Conservation (phyloP, 2,888 invertebrate genomes). For the Escarpia spicata region DNA sequence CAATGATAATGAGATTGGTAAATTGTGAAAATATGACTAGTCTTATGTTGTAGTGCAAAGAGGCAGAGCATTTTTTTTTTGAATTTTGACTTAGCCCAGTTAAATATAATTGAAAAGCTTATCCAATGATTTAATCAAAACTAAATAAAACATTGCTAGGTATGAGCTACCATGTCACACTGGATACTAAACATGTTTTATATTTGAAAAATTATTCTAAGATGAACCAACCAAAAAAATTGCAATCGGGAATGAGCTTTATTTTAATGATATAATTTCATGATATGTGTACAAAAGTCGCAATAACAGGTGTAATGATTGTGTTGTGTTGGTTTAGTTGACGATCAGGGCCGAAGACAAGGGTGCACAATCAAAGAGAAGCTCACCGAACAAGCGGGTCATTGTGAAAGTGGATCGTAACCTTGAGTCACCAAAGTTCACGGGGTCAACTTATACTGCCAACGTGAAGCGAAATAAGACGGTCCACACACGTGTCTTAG, state of each 20-base stretch:
- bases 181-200: neutral
- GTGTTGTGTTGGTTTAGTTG: slow-evolving; percentile 44
- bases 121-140: neutral
- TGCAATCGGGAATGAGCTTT: neutral
- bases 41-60: neutral
- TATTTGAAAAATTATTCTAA: neutral
- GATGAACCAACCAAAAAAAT: neutral
- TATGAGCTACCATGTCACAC: neutral
- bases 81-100: neutral
- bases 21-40: neutral
- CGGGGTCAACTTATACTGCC: slow-evolving; percentile 33
- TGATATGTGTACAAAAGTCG: neutral
- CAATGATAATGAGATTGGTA: too few relatives aligned
- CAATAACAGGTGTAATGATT: neutral
- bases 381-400: slow-evolving; percentile 34
- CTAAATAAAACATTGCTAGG: neutral
- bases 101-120: neutral
- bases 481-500: slow-evolving; percentile 23
- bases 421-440: slow-evolving; percentile 41
- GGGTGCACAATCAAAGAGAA: slow-evolving; percentile 42
- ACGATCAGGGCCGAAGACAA: slow-evolving; percentile 53
- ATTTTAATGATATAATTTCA: neutral
- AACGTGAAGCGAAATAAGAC: slow-evolving; percentile 31
- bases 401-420: slow-evolving; percentile 43
- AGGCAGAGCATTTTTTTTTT: neutral